Base-by-base conservation (phyloP, 2,113 vertebrate species). In the Bubo blakistoni region DNA sequence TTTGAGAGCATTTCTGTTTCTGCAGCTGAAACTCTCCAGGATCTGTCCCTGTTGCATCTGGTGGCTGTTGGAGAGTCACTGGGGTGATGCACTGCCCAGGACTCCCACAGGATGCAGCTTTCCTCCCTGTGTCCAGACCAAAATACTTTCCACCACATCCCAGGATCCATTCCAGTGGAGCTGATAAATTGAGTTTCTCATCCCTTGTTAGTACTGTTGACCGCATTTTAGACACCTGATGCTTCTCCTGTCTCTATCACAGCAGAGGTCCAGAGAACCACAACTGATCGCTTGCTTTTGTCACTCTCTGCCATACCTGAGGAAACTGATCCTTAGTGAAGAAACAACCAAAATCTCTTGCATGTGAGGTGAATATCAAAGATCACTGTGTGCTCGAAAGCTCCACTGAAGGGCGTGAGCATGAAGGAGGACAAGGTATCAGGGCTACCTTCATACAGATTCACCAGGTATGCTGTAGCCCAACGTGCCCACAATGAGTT, bases 211-310 rank as follows among this genome's bases (percentile, higher is more conserved):
- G 7, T 5, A 2, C 26, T 44, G n/a, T 6, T 42, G 24, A 34
- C 22, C 1, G 1, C 13, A 25, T 0, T 1, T 62, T 54, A 29
- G 55, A 36, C 13, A 40, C 6, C 10, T 1, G 3, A 8, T 24
- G 13, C 2, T 61, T 71, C 42, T 27, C n/a, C 61, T 47, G 13
- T 10, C 16, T 71, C n/a, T 8, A 7, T 47, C 44, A 12, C 20
- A 81, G 25, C 38, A 38, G 17, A 73, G 19, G 6, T 63, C 47
- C 10, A 32, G 21, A 22, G 55, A 70, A 25, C 7, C 11, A 44
- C 11, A 71, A 8, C 18, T 13, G 26, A 47, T 70, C 10, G 9
- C 10, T 22, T 70, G 30, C 7, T 84, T n/a, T 58, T 71, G 25
- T 34, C 42, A 58, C 8, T 54, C 14, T 47, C 59, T 91, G 24